Evolutionary conservation across 35 echinoderm and acorn worm species (phyloP).

Genomic region (Apostichopus parvimensis): DNA sequence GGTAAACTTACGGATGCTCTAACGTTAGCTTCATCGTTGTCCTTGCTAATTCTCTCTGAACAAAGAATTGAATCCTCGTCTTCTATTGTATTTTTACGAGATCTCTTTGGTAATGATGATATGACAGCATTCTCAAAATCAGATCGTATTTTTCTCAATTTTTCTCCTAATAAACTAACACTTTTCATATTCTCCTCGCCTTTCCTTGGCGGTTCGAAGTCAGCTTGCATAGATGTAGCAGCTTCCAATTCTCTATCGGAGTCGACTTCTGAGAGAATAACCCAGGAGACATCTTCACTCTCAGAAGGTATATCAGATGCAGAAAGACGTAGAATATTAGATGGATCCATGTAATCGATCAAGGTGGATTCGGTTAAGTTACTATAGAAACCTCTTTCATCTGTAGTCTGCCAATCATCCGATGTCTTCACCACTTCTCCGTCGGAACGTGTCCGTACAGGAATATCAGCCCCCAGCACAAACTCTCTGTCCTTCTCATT

Average conservation of each 20-base stretch:
- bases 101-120: background rate
- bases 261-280: background rate
- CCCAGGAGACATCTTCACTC: background rate
- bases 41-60: too few species aligned
- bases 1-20: background rate
- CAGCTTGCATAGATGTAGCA: background rate
- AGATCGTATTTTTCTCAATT: background rate
- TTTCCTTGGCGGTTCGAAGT: background rate
- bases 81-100: background rate
- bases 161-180: background rate
- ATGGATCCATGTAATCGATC: background rate
- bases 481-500: background rate
- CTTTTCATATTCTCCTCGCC: background rate
- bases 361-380: background rate
- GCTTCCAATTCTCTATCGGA: background rate
- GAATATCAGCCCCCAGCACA: background rate
- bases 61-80: too few species aligned
- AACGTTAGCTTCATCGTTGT: background rate
- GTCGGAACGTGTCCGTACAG: background rate
- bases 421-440: conserved; percentile 4
- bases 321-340: background rate
- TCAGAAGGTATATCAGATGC: background rate
- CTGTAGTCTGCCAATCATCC: background rate
- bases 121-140: background rate
- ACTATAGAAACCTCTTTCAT: background rate